These are phyloP conservation scores for Thereva nobilitata DNA, from an alignment of 2,888 invertebrate species.

Conservation along the genomic window DNA sequence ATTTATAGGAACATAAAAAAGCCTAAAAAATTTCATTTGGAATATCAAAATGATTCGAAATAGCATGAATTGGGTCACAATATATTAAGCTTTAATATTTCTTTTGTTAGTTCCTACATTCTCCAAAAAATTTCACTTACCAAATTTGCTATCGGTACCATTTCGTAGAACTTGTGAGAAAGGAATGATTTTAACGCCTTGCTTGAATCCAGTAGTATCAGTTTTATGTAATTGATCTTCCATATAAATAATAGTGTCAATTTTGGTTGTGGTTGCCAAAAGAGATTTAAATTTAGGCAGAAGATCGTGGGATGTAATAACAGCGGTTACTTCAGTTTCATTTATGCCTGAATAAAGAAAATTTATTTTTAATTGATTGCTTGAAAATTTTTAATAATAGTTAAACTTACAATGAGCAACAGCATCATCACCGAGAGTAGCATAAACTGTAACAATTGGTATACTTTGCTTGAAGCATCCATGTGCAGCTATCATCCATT, in stretches of 20 bases:
- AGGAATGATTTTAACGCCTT: conserved; percentile 71
- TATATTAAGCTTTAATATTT: too few relatives aligned
- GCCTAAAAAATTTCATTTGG: too few relatives aligned
- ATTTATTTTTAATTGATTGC: background rate
- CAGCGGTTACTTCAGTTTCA: conserved; percentile 91
- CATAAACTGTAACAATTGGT: conserved; percentile 95
- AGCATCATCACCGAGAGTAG: conserved; percentile 95
- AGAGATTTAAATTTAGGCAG: conserved; percentile 87
- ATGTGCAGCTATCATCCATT: conserved; percentile 97
- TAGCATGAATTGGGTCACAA: too few relatives aligned
- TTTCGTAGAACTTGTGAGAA: conserved; percentile 72
- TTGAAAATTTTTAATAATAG: background rate
- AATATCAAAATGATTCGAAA: too few relatives aligned
- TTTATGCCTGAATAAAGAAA: conserved; percentile 65
- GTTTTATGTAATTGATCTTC: conserved; percentile 82
- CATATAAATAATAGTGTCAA: conserved; percentile 83
- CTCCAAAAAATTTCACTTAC: conserved; percentile 49
- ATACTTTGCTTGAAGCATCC: conserved; percentile 94
- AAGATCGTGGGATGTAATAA: conserved; percentile 91
- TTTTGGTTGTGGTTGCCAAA: conserved; percentile 70
- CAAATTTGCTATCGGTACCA: conserved; percentile 62
- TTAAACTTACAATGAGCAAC: conserved; percentile 78
- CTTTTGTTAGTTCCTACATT: too few relatives aligned
- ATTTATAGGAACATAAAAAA: too few relatives aligned
- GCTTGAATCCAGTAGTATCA: conserved; percentile 71